Conservation (phyloP, 1,140 invertebrate species). For the Sinonovacula constricta region DNA sequence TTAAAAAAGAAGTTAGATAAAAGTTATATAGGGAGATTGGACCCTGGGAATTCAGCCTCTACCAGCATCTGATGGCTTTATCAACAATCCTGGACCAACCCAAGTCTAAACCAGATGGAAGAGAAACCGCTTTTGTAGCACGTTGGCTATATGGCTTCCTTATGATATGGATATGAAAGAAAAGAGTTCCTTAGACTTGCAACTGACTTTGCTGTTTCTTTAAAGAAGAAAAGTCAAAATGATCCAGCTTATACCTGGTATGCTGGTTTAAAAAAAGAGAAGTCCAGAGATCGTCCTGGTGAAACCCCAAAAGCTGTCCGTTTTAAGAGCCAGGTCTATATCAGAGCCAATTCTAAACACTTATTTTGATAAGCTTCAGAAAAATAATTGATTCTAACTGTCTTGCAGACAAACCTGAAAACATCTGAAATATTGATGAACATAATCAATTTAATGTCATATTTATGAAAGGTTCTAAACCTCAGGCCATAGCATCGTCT, state of each 20-base stretch:
- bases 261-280: constrained; percentile 7
- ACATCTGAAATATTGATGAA: constrained; percentile 77
- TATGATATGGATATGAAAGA: constrained; percentile 11
- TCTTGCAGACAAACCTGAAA: constrained; percentile 60
- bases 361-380: constrained; percentile 25
- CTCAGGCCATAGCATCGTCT: constrained; percentile 71
- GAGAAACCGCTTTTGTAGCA: neutral
- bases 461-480: constrained; percentile 4
- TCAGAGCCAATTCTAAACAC: constrained; percentile 23
- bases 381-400: constrained; percentile 15
- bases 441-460: constrained; percentile 64
- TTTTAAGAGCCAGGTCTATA: no score
- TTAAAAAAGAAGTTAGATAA: no score
- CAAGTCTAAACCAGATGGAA: neutral
- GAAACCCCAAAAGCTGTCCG: constrained; percentile 29
- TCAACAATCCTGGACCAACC: neutral
- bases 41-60: neutral
- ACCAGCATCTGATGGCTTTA: neutral
- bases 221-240: neutral
- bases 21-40: neutral
- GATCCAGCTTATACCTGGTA: constrained; percentile 15
- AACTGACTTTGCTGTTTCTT: constrained; percentile 26
- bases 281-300: constrained; percentile 2
- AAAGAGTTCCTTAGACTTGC: constrained; percentile 13
- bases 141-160: constrained; percentile 5